These are phyloP conservation scores for Hemitrygon akajei DNA, from an alignment of 2,797 vertebrate species.

Conservation along the genomic window DNA sequence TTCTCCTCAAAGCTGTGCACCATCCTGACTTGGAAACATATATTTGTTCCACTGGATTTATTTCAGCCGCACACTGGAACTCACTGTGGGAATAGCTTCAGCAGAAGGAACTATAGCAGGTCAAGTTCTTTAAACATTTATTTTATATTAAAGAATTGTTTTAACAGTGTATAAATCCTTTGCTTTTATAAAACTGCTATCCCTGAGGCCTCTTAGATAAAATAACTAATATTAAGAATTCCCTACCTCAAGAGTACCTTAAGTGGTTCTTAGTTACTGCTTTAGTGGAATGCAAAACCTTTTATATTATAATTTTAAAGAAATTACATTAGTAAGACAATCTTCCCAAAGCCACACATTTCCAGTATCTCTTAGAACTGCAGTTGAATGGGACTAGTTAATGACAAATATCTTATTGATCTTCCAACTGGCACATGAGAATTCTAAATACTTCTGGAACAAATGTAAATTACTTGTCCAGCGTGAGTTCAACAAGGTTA, in stretches of 20 bases:
- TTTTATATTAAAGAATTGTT: not conserved
- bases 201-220: not conserved
- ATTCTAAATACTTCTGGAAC: not conserved
- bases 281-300: not conserved
- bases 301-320: not conserved
- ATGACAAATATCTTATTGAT: not conserved
- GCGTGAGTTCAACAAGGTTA: not conserved
- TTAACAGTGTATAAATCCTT: not conserved
- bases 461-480: not conserved
- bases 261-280: no score
- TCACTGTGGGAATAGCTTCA: no score
- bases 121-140: not conserved
- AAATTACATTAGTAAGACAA: not conserved
- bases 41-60: no score
- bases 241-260: not conserved
- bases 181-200: not conserved
- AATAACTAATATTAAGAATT: not conserved
- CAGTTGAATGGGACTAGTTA: not conserved
- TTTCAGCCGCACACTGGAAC: no score
- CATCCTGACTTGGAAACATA: no score
- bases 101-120: no score
- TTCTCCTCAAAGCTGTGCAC: no score
- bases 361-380: not conserved
- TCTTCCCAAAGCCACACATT: not conserved
- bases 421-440: not conserved